A percentile compares a stretch with the other conserved stretches of the same genome.
These are phyloP conservation scores for Nudaria mundana DNA, from an alignment of 2,888 invertebrate species.

Conservation along the genomic window DNA sequence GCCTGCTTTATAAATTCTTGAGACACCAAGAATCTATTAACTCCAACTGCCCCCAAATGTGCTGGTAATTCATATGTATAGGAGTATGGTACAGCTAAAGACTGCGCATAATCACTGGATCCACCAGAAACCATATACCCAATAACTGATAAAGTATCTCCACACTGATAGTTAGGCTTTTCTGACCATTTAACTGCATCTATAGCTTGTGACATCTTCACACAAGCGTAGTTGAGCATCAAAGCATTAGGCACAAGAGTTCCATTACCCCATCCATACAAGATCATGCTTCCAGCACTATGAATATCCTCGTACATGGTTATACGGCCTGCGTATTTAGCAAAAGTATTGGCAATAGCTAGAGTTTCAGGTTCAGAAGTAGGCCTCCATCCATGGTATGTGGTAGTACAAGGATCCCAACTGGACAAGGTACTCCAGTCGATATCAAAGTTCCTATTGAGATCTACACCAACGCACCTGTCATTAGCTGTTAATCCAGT, in stretches of 20 bases:
- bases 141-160: conserved; percentile 69
- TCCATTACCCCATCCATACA: conserved; percentile 58
- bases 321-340: conserved; percentile 63
- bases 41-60: conserved; percentile 1
- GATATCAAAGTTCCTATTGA: conserved; percentile 88
- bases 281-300: conserved; percentile 85
- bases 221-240: conserved; percentile 57
- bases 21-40: conserved; percentile 77
- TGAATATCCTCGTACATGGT: conserved; percentile 87
- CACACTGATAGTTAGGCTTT: conserved; percentile 71
- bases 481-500: conserved; percentile 40
- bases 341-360: conserved; percentile 79
- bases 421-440: conserved; percentile 83
- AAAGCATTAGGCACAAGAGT: conserved; percentile 72
- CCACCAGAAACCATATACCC: conserved; percentile 81
- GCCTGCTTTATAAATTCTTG: conserved; percentile 27
- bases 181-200: conserved; percentile 63
- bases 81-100: conserved; percentile 70
- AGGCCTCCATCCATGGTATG: conserved; percentile 81
- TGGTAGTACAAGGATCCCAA: conserved; percentile 77
- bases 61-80: conserved; percentile 83
- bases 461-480: conserved; percentile 85
- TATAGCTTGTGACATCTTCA: conserved; percentile 66
- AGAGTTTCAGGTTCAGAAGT: conserved; percentile 86
- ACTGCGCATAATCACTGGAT: conserved; percentile 83